These are phyloP conservation scores for Apus apus DNA, from an alignment of 2,113 vertebrate genomes.

Conservation along the genomic window DNA sequence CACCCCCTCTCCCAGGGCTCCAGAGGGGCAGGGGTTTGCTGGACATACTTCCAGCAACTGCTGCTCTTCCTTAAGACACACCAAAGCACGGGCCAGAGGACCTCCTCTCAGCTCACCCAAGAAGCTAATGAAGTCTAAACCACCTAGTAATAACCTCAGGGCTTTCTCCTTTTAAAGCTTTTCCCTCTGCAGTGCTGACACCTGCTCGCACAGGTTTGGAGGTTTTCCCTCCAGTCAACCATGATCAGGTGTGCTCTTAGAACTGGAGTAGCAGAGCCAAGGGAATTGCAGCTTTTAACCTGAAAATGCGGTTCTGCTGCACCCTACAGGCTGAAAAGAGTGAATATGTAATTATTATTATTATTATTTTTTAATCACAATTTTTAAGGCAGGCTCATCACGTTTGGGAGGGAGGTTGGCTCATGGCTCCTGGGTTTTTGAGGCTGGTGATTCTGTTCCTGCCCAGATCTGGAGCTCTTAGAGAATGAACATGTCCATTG, in stretches of 20 bases:
- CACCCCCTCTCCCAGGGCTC: background rate
- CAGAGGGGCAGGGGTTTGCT: background rate
- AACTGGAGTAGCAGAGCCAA: background rate
- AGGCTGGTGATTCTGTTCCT: background rate
- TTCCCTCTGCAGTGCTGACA: background rate
- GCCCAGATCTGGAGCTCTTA: background rate
- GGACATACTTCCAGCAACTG: fast-evolving
- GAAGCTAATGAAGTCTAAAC: fast-evolving
- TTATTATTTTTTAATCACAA: background rate
- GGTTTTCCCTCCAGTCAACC: background rate
- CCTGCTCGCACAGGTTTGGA: background rate
- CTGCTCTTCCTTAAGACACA: background rate
- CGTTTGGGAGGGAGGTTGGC: background rate
- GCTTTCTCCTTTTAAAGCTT: background rate
- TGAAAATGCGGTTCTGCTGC: background rate
- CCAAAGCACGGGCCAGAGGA: fast-evolving
- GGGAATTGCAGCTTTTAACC: background rate
- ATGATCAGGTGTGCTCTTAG: background rate
- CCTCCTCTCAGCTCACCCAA: fast-evolving
- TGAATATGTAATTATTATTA: background rate
- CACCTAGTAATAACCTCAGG: fast-evolving
- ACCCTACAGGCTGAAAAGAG: constrained; percentile 26
- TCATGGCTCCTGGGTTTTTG: background rate
- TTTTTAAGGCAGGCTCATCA: background rate
- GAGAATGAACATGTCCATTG: background rate